Evolutionary conservation across 2,888 invertebrate genomes (phyloP), one percentile per base, ranked within the genome.

Genomic region (Caenorhabditis sulstoni): DNA sequence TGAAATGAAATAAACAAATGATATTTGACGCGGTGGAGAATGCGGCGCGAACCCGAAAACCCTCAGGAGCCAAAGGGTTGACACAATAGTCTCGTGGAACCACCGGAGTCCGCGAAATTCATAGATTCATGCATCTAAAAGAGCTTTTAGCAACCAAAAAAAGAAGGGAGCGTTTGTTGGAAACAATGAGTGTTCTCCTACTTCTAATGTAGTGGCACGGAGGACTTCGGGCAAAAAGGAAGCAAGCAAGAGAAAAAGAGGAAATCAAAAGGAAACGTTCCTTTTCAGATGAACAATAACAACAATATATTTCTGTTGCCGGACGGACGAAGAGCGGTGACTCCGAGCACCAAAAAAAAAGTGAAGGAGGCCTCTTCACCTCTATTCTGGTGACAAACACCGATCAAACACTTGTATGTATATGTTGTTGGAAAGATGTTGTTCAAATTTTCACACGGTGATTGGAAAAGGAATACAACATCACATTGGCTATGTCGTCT

Each of bases 91-190:
- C 23, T 1, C 41, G 23, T 12, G 18, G 65, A n/a, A n/a, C n/a
- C 64, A 65, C 50, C 49, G 64, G 57, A 58, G 29, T 7, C 45
- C 71, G 39, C 59, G 41, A 78, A 78, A 78, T 78, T 78, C 78
- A 78, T 78, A 71, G 78, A 78, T 78, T 71, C 65, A 78, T 78
- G 78, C 78, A 78, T 78, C 71, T 70, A 71, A 61, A 78, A 78
- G 65, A 65, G 77, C 70, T 55, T 71, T 77, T 66, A 47, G 23
- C 29, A 52, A 23, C 16, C 16, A 39, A 44, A 22, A 16, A 23
- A 50, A 41, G 35, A 52, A 39, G 41, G 47, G 55, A 61, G 45
- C 61, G 29, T 37, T 7, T 29, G n/a, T n/a, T n/a, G 29, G 7
- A 45, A 61, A 61, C 66, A 61, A 66, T 61, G 55, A 75, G 52